A percentile compares a stretch with the other conserved stretches of the same genome.
These are phyloP conservation scores for Haliclona indistincta DNA, from an alignment of 37 sponge, comb jelly and placozoan genomes.

Conservation along the genomic window DNA sequence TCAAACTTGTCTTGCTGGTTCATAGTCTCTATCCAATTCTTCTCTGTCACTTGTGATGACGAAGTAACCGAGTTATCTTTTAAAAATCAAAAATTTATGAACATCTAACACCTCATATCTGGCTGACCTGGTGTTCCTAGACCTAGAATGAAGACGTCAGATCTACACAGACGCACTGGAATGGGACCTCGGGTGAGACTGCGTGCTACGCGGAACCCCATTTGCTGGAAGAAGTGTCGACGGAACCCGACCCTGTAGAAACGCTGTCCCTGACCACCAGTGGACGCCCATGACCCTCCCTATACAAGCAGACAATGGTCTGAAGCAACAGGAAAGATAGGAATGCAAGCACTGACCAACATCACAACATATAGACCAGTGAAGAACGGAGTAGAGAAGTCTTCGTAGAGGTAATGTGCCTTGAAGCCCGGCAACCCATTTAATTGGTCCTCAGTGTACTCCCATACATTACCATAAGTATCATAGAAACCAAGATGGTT, in stretches of 20 bases:
- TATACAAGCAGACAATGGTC: too few species aligned
- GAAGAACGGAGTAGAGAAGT: constrained; percentile 77
- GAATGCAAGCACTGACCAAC: constrained; percentile 52
- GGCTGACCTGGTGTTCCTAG: constrained; percentile 67
- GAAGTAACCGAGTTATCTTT: too few species aligned
- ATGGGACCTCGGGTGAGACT: constrained; percentile 19
- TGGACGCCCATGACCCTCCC: constrained; percentile 92
- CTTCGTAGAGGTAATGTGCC: constrained; percentile 75
- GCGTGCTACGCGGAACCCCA: constrained; percentile 84
- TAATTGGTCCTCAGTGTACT: constrained; percentile 82
- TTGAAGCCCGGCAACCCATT: constrained; percentile 79
- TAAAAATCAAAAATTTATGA: background rate
- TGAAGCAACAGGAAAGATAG: too few species aligned
- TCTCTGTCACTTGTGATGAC: background rate
- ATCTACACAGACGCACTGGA: constrained; percentile 69
- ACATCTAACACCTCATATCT: background rate
- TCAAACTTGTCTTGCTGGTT: constrained; percentile 63
- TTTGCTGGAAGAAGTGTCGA: constrained; percentile 91
- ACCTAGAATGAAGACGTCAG: constrained; percentile 66
- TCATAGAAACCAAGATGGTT: constrained; percentile 70
- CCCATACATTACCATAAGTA: constrained; percentile 84
- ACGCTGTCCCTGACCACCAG: constrained; percentile 70
- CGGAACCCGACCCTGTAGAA: constrained; percentile 79
- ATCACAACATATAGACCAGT: constrained; percentile 75
- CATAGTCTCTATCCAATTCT: background rate